Evolutionary conservation across 1,140 invertebrate species (phyloP).

Genomic region (Archegozetes longisetosus): DNA sequence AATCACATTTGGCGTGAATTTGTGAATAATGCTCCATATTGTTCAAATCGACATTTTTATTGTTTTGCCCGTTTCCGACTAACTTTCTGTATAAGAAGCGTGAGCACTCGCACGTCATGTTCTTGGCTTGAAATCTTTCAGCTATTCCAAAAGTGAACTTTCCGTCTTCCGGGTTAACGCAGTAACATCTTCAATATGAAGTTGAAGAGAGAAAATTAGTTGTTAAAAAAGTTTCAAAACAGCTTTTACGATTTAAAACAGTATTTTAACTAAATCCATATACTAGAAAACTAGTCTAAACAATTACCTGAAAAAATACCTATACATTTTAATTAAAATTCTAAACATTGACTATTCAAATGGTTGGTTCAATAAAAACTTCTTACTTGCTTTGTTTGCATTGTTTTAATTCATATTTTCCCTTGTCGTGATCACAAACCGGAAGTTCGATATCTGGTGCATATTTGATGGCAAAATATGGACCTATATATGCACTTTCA

Average conservation of each 20-base stretch:
- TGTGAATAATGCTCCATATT: not conserved
- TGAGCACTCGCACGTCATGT: not conserved
- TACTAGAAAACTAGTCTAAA: too few species aligned
- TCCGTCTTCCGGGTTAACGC: not conserved
- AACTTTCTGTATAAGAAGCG: not conserved
- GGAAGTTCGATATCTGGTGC: not conserved
- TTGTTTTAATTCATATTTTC: not conserved
- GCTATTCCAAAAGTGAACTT: not conserved
- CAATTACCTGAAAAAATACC: too few species aligned
- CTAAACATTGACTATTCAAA: too few species aligned
- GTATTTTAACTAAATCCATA: too few species aligned
- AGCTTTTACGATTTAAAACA: too few species aligned
- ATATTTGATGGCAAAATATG: too few species aligned
- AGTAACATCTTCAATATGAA: not conserved
- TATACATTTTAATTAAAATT: too few species aligned
- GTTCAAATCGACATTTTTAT: not conserved
- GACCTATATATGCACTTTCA: too few species aligned
- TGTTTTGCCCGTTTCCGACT: not conserved
- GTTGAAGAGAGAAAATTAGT: too few species aligned
- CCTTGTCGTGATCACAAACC: not conserved
- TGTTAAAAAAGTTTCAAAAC: too few species aligned
- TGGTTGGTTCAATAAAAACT: too few species aligned
- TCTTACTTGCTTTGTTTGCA: not conserved
- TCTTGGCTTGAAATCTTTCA: not conserved
- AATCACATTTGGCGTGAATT: not conserved